Evolutionary conservation across 2,888 invertebrate genomes (phyloP).

Genomic region (Dicranocentrus wangi): DNA sequence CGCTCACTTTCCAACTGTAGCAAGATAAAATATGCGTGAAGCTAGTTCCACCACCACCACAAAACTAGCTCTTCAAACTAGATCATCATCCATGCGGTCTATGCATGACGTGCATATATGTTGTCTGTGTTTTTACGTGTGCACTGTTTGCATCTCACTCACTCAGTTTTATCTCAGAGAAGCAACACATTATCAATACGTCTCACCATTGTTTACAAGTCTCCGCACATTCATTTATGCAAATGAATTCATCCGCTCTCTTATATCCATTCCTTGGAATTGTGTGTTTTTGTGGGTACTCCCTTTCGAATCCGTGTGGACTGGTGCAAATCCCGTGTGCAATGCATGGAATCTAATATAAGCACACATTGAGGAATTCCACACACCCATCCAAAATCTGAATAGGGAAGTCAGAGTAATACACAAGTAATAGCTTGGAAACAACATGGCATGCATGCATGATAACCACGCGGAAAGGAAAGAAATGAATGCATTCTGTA

Average conservation of each 20-base stretch:
- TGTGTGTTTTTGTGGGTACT: not conserved
- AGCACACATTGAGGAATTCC: conserved; percentile 21
- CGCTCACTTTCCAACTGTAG: too few relatives aligned
- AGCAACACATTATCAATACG: conserved; percentile 47
- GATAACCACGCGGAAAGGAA: conserved; percentile 8
- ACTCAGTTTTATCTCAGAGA: not conserved
- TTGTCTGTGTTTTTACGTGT: too few relatives aligned
- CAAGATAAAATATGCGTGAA: not conserved
- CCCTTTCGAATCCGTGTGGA: conserved; percentile 37
- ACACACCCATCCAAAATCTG: not conserved
- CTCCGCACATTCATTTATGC: conserved; percentile 43
- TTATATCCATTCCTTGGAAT: not conserved
- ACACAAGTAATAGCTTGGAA: conserved; percentile 6
- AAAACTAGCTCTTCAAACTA: too few relatives aligned
- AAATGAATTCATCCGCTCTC: conserved; percentile 41
- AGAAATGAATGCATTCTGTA: conserved; percentile 50
- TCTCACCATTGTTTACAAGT: conserved; percentile 49
- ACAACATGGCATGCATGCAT: conserved; percentile 55
- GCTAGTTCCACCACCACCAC: not conserved
- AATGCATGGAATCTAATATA: not conserved
- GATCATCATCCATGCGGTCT: too few relatives aligned
- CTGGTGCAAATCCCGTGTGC: conserved; percentile 30
- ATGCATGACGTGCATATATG: too few relatives aligned
- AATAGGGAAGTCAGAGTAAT: conserved; percentile 7
- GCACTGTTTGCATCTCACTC: conserved; percentile 5